Evolutionary conservation across 2,888 invertebrate species (phyloP).

Genomic region (Calameuta pallipes): DNA sequence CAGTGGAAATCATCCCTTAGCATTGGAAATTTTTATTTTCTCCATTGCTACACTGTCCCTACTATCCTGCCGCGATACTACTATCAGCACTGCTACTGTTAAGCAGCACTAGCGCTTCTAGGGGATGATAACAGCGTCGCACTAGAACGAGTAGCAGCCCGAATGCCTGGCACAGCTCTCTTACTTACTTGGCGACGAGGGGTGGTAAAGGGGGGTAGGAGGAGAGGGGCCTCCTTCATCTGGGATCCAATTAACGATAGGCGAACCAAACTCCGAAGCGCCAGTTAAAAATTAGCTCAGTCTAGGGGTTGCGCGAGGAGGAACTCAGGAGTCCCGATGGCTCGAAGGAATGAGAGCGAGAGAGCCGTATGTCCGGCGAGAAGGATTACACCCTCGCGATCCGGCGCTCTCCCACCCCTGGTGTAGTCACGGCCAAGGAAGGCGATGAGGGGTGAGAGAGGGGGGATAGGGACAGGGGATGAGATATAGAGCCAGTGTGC

Average conservation of each 20-base stretch:
- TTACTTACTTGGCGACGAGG: conserved; percentile 20
- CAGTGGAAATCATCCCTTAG: not conserved
- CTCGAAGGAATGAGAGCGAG: conserved; percentile 12
- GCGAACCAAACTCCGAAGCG: conserved; percentile 48
- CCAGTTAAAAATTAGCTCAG: conserved; percentile 56
- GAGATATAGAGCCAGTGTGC: not conserved
- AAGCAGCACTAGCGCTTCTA: not conserved
- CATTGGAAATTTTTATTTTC: not conserved
- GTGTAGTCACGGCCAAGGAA: not conserved
- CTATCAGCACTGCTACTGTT: not conserved
- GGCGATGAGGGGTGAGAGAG: conserved; percentile 12
- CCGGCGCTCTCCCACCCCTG: conserved; percentile 8
- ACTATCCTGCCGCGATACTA: not conserved
- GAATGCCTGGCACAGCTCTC: conserved; percentile 4
- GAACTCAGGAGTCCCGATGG: conserved; percentile 22
- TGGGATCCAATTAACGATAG: conserved; percentile 60
- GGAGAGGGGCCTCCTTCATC: conserved; percentile 44
- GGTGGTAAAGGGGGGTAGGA: conserved; percentile 1
- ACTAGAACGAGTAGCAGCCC: not conserved
- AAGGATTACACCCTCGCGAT: conserved; percentile 28
- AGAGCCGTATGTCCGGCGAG: conserved; percentile 22
- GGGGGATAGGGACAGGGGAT: conserved; percentile 5
- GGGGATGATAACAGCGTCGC: not conserved
- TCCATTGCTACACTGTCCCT: not conserved
- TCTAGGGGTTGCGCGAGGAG: conserved; percentile 18